A percentile compares a stretch with the other conserved stretches of the same genome.
These are phyloP conservation scores for Chroicocephalus ridibundus DNA, from an alignment of 2,113 vertebrate species.

Conservation along the genomic window DNA sequence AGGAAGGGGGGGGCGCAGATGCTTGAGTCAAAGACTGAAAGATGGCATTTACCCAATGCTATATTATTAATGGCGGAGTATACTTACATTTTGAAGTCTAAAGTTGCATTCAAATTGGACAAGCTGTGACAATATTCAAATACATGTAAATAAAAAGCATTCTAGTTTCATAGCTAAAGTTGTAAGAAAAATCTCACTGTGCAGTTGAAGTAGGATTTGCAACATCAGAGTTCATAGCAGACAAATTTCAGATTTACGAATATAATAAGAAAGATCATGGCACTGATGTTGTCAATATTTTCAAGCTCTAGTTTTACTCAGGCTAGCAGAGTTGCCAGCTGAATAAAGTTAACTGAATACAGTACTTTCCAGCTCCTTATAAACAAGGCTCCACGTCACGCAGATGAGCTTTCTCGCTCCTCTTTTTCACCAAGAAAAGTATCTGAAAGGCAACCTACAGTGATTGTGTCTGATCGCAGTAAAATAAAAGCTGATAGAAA, in stretches of 20 bases:
- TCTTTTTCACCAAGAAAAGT: slow-evolving; percentile 35
- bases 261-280: background rate
- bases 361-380: slow-evolving; percentile 30
- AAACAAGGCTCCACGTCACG: background rate
- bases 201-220: background rate
- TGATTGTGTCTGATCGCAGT: slow-evolving; percentile 7
- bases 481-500: slow-evolving; percentile 41
- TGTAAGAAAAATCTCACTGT: background rate
- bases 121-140: background rate
- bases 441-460: slow-evolving; percentile 35
- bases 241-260: background rate
- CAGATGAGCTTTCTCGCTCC: background rate
- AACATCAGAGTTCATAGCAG: background rate
- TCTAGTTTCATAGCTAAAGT: background rate
- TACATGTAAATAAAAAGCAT: background rate
- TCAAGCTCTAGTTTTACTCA: slow-evolving; percentile 17
- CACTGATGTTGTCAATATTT: background rate
- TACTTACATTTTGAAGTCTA: background rate
- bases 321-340: slow-evolving; percentile 38
- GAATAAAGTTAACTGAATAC: background rate
- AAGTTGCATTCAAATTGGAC: background rate
- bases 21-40: background rate
- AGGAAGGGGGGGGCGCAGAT: background rate
- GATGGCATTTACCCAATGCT: background rate
- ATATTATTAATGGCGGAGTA: background rate